Evolutionary conservation across 2,113 vertebrate species (phyloP).

Genomic region (Oncorhynchus clarkii): DNA sequence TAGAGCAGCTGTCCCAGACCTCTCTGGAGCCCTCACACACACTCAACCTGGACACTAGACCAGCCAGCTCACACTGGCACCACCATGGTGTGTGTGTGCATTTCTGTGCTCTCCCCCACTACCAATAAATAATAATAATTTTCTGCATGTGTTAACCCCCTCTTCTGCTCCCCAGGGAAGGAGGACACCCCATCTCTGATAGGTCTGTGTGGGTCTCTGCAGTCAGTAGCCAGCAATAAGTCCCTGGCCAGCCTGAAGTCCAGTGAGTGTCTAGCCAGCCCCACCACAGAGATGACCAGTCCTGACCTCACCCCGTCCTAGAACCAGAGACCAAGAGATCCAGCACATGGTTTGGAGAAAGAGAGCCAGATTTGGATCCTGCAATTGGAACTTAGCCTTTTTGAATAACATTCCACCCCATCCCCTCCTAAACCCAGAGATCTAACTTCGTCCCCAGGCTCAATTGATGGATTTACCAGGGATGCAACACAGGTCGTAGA

Average conservation of each 20-base stretch:
- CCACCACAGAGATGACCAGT: conserved; percentile 88
- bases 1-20: conserved; percentile 89
- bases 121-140: too few relatives aligned
- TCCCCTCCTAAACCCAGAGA: too few relatives aligned
- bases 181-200: conserved; percentile 91
- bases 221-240: conserved; percentile 93
- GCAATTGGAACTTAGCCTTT: too few relatives aligned
- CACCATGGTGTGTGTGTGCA: conserved; percentile 79
- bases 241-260: conserved; percentile 94
- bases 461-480: conserved; percentile 4
- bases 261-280: conserved; percentile 92
- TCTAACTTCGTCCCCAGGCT: too few relatives aligned
- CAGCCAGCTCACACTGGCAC: conserved; percentile 74
- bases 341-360: not conserved
- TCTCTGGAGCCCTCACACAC: conserved; percentile 83
- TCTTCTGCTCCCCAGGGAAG: conserved; percentile 77
- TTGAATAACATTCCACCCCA: too few relatives aligned
- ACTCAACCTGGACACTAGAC: conserved; percentile 77
- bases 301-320: conserved; percentile 89
- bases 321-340: conserved; percentile 28
- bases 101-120: not conserved
- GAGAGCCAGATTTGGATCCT: not conserved
- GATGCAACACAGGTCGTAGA: not conserved
- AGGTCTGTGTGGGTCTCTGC: conserved; percentile 92
- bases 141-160: not conserved